These are phyloP conservation scores for Conchocele bisecta DNA, from an alignment of 2,888 invertebrate genomes.

Conservation along the genomic window DNA sequence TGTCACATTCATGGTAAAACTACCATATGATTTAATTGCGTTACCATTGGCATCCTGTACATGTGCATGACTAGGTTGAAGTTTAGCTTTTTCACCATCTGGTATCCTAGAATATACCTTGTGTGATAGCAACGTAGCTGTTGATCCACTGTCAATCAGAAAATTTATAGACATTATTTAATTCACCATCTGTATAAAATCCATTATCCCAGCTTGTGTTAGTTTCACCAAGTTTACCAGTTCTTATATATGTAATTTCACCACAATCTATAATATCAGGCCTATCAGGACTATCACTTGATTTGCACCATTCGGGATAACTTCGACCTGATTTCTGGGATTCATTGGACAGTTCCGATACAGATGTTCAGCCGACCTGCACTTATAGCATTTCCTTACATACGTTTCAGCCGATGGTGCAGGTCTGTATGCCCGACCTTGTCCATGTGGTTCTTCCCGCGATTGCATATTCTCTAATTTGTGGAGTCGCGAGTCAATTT, in stretches of 20 bases:
- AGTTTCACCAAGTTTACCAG: not conserved
- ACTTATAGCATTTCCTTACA: too few relatives aligned
- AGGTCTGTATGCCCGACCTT: too few relatives aligned
- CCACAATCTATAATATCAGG: too few relatives aligned
- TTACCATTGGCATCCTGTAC: constrained; percentile 31
- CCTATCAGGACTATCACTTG: not conserved
- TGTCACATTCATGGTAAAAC: not conserved
- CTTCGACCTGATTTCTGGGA: too few relatives aligned
- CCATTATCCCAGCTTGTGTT: constrained; percentile 22
- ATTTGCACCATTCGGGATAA: too few relatives aligned
- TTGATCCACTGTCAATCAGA: constrained; percentile 32
- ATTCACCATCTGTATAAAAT: constrained; percentile 26
- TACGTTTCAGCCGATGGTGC: too few relatives aligned
- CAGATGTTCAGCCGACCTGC: too few relatives aligned
- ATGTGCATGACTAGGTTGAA: not conserved
- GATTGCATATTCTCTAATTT: not conserved
- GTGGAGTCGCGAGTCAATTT: not conserved
- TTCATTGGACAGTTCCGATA: too few relatives aligned
- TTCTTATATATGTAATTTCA: not conserved
- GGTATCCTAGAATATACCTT: constrained; percentile 5
- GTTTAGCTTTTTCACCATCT: not conserved
- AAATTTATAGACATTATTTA: not conserved
- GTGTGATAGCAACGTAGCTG: constrained; percentile 20
- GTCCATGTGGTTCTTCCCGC: not conserved
- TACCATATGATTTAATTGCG: constrained; percentile 17